phyloP scores from a whole-genome alignment of 2,888 invertebrate species.

The Sesia bembeciformis region DNA sequence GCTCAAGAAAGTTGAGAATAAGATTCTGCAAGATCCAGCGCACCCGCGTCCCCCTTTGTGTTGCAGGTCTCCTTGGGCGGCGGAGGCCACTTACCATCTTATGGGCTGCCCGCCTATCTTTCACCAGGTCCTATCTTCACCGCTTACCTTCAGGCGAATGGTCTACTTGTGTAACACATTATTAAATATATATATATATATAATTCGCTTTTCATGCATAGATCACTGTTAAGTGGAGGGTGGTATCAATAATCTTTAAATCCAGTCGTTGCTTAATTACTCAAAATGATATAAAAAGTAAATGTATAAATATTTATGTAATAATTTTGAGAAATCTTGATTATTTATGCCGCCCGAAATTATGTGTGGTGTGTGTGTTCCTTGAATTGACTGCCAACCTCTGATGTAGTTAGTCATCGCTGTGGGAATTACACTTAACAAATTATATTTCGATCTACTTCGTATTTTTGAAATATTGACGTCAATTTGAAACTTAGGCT shows the following conservation, averaged over 20 bases:
- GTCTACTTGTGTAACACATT: too few species aligned
- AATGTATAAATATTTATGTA: neutral
- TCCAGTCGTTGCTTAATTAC: neutral
- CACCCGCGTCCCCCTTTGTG: too few species aligned
- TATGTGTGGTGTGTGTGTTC: neutral
- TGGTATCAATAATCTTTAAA: conserved; percentile 9
- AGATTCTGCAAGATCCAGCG: too few species aligned
- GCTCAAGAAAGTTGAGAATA: too few species aligned
- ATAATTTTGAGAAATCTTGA: conserved; percentile 2
- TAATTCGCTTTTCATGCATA: neutral
- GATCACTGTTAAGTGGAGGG: conserved; percentile 3
- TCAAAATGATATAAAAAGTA: neutral
- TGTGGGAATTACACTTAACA: conserved; percentile 1
- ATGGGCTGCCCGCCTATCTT: too few species aligned
- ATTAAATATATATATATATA: too few species aligned
- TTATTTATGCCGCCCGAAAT: conserved; percentile 9
- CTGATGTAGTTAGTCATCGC: neutral
- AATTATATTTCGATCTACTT: neutral
- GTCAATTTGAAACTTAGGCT: neutral
- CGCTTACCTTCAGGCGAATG: too few species aligned
- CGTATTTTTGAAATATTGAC: neutral
- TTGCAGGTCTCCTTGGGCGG: too few species aligned
- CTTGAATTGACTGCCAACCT: too few species aligned
- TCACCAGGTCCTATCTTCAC: too few species aligned
- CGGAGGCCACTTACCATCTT: too few species aligned